Evolutionary conservation across 2,888 invertebrate genomes (phyloP), one percentile per base, ranked within the genome.

Genomic region (Eupsilia transversa): DNA sequence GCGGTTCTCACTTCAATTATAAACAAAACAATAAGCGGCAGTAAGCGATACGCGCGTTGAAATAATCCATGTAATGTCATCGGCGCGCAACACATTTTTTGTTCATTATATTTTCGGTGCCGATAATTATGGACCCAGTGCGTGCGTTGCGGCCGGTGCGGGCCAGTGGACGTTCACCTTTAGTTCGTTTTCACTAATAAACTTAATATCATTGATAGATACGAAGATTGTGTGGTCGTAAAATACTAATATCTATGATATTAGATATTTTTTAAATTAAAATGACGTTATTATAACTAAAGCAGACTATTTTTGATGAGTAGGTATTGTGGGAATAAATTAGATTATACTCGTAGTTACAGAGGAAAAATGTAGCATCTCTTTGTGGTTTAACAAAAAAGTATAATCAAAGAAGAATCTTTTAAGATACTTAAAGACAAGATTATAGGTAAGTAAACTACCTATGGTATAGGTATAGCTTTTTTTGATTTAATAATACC

Each of bases 111-210:
- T n/a, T 52, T 52, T 12, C n/a, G 12, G 52, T 52, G 52, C 12
- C 5, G n/a, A 52, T 52, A n/a, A n/a, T n/a, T n/a, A n/a, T 52
- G 52, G n/a, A n/a, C 4, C 12, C 12, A n/a, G n/a, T n/a, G n/a
- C 12, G 27, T 54, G 6, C 6, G 2, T 54, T 27, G 27, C 6
- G 14, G 27, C 5, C 5, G 54, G 27, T 14, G 27, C 54, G 14
- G 54, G 27, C 6, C 54, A 27, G 14, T 54, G 27, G 27, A 17
- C 14, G 54, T 14, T 54, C 2, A 27, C 27, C 54, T 54, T 54
- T 69, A 54, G 6, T 75, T 73, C 63, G 77, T 85, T 87, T 89
- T 87, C 83, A 86, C 83, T 80, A 85, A 83, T 80, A 87, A 87
- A 83, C 74, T 80, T 75, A 72, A 79, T 77, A 74, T 69, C 77